Percentiles rank a stretch among this genome's conserved stretches.
Conservation (phyloP, 1,140 invertebrate species). For the Drosophila serrata region DNA sequence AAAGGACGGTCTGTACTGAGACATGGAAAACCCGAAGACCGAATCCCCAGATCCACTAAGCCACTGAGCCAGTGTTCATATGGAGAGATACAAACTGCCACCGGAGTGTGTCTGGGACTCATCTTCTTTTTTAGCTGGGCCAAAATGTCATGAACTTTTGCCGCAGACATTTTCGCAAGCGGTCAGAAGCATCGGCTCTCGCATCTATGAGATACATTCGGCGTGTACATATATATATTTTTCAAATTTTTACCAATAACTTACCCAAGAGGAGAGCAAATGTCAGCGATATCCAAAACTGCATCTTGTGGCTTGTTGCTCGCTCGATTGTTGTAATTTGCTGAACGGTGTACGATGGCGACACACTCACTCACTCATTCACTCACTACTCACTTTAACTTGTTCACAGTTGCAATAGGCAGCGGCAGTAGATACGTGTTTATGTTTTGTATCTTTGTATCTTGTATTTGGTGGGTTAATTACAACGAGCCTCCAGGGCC, state of each 20-base stretch:
- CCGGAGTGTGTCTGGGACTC: conserved; percentile 52
- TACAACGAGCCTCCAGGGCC: conserved; percentile 44
- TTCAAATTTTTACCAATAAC: conserved; percentile 55
- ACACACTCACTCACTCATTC: conserved; percentile 34
- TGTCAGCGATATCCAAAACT: conserved; percentile 85
- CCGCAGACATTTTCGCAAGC: conserved; percentile 51
- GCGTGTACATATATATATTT: conserved; percentile 29
- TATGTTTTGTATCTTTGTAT: conserved; percentile 45
- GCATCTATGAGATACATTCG: conserved; percentile 71
- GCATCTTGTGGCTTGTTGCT: conserved; percentile 68
- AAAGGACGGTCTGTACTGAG: conserved; percentile 46
- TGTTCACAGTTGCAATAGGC: conserved; percentile 56
- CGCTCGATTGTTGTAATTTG: conserved; percentile 48
- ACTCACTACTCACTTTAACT: conserved; percentile 22
- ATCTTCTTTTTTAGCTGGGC: conserved; percentile 60
- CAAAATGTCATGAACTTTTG: conserved; percentile 81
- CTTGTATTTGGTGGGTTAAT: conserved; percentile 51
- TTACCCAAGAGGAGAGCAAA: conserved; percentile 79
- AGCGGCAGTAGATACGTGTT: conserved; percentile 42
- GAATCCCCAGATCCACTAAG: conserved; percentile 36
- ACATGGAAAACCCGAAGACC: not conserved
- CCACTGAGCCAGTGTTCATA: conserved; percentile 60
- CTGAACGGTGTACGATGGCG: conserved; percentile 24
- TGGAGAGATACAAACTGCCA: conserved; percentile 55
- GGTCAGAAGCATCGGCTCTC: conserved; percentile 42